phyloP scores from a whole-genome alignment of 1,140 invertebrate species.

The Hyposmocoma kahamanoa region DNA sequence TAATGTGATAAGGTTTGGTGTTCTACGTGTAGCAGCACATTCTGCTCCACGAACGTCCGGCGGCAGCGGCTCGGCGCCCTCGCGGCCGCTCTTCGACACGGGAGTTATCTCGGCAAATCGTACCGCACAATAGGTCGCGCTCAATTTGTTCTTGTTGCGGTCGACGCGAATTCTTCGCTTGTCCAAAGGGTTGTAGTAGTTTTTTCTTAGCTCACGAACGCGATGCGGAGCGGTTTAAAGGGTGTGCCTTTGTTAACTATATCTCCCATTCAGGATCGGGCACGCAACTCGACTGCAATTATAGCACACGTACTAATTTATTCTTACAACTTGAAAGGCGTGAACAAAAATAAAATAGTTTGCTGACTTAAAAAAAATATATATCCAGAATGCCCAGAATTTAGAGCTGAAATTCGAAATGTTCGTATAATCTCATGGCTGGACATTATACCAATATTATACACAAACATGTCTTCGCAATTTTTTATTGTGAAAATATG shows the following conservation, averaged over 20 bases:
- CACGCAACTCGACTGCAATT: conserved; percentile 37
- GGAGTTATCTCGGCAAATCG: conserved; percentile 69
- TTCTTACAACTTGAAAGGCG: conserved; percentile 20
- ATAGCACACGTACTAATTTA: conserved; percentile 38
- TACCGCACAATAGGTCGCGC: conserved; percentile 62
- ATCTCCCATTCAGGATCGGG: conserved; percentile 40
- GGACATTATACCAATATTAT: no score
- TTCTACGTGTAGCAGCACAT: no score
- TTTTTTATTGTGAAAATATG: no score
- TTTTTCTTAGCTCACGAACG: conserved; percentile 48
- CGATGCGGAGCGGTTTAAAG: conserved; percentile 35
- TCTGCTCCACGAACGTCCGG: conserved; percentile 61
- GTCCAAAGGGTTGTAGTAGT: conserved; percentile 58
- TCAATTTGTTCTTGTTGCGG: conserved; percentile 71
- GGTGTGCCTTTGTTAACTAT: conserved; percentile 40
- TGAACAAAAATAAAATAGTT: conserved; percentile 12
- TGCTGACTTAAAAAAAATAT: no score
- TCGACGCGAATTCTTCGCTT: conserved; percentile 65
- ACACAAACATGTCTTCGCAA: no score
- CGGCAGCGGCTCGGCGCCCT: conserved; percentile 46
- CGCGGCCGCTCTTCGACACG: conserved; percentile 37
- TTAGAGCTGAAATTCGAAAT: no score
- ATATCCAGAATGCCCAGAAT: no score
- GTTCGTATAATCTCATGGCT: no score
- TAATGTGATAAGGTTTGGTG: no score